Evolutionary conservation across 2,797 vertebrate species (phyloP).

Genomic region (Chaetodon trifasciatus): DNA sequence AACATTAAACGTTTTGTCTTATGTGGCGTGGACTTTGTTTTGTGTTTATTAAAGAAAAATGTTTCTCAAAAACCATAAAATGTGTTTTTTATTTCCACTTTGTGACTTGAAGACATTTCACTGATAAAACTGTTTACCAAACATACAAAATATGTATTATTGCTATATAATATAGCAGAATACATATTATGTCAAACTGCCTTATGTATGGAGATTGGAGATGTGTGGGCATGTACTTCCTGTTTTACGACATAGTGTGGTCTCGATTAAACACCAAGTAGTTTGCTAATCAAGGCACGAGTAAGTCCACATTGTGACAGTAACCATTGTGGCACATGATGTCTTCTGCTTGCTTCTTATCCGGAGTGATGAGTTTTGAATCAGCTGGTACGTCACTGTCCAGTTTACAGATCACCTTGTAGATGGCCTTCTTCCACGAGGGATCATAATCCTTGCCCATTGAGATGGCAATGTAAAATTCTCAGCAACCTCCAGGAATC

Average conservation of each 20-base stretch:
- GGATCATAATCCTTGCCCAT: conserved; percentile 89
- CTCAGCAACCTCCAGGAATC: conserved; percentile 92
- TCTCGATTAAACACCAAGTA: background rate
- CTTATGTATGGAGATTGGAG: background rate
- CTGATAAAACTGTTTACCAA: background rate
- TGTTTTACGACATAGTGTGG: background rate
- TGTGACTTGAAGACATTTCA: conserved; percentile 4
- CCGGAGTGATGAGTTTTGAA: conserved; percentile 84
- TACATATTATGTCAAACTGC: conserved; percentile 15
- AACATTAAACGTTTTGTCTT: conserved; percentile 54
- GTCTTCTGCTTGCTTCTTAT: conserved; percentile 47
- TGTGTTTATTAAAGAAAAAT: conserved; percentile 24
- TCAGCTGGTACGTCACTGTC: conserved; percentile 90
- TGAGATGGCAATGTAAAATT: conserved; percentile 91
- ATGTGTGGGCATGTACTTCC: background rate
- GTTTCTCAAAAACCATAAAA: background rate
- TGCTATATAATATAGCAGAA: conserved; percentile 62
- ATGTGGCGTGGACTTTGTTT: conserved; percentile 38
- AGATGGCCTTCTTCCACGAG: conserved; percentile 97
- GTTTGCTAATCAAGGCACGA: conserved; percentile 1
- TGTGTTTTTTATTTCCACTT: conserved; percentile 15
- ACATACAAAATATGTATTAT: conserved; percentile 36
- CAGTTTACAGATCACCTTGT: conserved; percentile 96
- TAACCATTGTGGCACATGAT: conserved; percentile 48
- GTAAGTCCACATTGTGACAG: conserved; percentile 57